A percentile compares a stretch with the other conserved stretches of the same genome.
phyloP scores from a whole-genome alignment of 2,888 invertebrate genomes.

The Agrypnus murinus region DNA sequence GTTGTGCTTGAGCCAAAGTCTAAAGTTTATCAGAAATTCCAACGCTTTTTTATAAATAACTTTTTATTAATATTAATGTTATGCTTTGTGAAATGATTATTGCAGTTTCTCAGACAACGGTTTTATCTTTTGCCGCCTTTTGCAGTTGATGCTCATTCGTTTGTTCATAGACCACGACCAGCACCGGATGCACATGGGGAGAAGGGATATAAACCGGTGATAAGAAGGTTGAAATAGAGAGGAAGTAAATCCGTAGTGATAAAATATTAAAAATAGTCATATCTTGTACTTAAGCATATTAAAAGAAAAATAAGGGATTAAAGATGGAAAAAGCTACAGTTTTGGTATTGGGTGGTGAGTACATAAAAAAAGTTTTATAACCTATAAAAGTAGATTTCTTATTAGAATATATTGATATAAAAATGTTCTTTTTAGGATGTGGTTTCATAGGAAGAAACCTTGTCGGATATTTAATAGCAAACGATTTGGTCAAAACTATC shows the following conservation, averaged over 20 bases:
- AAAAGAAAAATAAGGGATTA: neutral
- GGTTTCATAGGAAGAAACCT: slow-evolving; percentile 95
- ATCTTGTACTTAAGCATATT: slow-evolving; percentile 33
- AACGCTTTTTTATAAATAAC: neutral
- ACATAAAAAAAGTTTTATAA: slow-evolving; percentile 23
- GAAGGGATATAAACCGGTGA: slow-evolving; percentile 49
- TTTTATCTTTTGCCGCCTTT: slow-evolving; percentile 35
- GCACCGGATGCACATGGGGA: slow-evolving; percentile 41
- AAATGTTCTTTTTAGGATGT: slow-evolving; percentile 80
- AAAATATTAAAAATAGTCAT: slow-evolving; percentile 33
- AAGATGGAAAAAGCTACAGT: slow-evolving; percentile 63
- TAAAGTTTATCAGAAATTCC: slow-evolving; percentile 27
- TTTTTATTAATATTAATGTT: neutral
- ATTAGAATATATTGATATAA: too few relatives aligned
- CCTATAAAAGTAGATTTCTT: slow-evolving; percentile 29
- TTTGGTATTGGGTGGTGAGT: slow-evolving; percentile 63
- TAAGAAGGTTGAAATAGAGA: slow-evolving; percentile 42
- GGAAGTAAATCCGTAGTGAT: slow-evolving; percentile 44
- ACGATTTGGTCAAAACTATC: slow-evolving; percentile 83
- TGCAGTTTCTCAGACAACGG: neutral
- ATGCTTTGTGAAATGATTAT: neutral
- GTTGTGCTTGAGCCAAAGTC: neutral
- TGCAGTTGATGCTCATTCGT: neutral
- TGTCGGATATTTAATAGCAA: slow-evolving; percentile 85
- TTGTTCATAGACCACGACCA: slow-evolving; percentile 26